phyloP scores from a whole-genome alignment of 2,113 vertebrate species.

The Oreochromis tanganicae region DNA sequence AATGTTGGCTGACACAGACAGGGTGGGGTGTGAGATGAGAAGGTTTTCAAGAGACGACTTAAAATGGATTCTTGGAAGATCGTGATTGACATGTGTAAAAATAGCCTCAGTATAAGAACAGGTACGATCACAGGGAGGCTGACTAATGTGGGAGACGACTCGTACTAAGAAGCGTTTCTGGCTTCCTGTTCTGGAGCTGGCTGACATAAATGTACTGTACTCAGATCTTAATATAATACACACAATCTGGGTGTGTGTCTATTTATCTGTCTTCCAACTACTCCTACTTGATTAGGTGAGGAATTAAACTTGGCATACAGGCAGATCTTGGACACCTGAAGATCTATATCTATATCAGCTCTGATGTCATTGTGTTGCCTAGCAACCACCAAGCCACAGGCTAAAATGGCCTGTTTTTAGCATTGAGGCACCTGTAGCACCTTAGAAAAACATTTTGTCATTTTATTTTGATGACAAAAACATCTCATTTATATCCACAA shows the following conservation, averaged over 20 bases:
- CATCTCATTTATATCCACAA: too few relatives aligned
- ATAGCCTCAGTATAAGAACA: neutral
- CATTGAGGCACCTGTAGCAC: too few relatives aligned
- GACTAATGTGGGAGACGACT: neutral
- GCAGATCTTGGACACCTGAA: neutral
- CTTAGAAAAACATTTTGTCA: too few relatives aligned
- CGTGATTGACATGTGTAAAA: neutral
- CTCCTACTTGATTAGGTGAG: neutral
- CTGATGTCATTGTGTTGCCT: too few relatives aligned
- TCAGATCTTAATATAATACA: neutral
- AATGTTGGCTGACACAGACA: neutral
- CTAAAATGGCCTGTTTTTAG: too few relatives aligned
- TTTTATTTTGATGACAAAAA: too few relatives aligned
- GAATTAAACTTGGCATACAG: neutral
- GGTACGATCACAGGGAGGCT: neutral
- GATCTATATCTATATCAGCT: neutral
- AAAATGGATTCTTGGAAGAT: neutral
- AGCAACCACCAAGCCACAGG: neutral
- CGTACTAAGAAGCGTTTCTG: neutral
- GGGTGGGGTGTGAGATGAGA: neutral
- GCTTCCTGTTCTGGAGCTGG: neutral
- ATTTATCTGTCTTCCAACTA: neutral
- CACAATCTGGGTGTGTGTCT: accelerated
- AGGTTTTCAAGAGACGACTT: neutral
- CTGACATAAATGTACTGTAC: neutral